These are phyloP conservation scores for Rhodinocichla rosea DNA, from an alignment of 2,113 vertebrate species.

Conservation along the genomic window DNA sequence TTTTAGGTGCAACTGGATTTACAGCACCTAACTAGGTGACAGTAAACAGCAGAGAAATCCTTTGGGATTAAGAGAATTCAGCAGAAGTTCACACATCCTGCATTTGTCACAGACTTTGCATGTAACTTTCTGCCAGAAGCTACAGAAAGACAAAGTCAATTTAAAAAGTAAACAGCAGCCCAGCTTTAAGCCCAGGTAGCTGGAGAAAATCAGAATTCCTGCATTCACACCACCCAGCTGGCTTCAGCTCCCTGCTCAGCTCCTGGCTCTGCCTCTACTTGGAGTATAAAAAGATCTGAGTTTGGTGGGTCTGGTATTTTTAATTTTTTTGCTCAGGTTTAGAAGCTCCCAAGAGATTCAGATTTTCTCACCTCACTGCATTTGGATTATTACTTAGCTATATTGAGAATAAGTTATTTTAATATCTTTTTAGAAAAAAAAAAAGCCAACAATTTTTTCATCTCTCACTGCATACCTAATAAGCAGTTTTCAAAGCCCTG, in stretches of 20 bases:
- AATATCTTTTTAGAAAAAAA: background rate
- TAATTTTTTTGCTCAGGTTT: background rate
- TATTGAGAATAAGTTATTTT: slow-evolving; percentile 29
- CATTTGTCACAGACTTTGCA: background rate
- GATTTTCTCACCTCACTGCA: background rate
- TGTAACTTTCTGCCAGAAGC: background rate
- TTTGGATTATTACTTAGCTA: slow-evolving; percentile 30
- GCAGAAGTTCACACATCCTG: background rate
- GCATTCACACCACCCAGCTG: background rate
- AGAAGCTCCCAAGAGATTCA: slow-evolving; percentile 23
- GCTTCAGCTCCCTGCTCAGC: background rate
- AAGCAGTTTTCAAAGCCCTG: background rate
- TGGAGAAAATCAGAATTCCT: background rate
- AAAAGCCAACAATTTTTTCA: background rate
- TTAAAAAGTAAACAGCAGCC: background rate
- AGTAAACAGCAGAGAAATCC: background rate
- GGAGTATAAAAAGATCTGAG: background rate
- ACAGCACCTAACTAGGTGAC: background rate
- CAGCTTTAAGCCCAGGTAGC: background rate
- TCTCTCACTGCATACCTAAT: background rate
- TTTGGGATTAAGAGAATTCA: background rate
- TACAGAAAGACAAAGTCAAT: background rate
- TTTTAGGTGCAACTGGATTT: background rate
- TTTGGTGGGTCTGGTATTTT: background rate
- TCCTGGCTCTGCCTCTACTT: background rate